Conservation (phyloP, 1,140 invertebrate genomes). For the Drusus annulatus region DNA sequence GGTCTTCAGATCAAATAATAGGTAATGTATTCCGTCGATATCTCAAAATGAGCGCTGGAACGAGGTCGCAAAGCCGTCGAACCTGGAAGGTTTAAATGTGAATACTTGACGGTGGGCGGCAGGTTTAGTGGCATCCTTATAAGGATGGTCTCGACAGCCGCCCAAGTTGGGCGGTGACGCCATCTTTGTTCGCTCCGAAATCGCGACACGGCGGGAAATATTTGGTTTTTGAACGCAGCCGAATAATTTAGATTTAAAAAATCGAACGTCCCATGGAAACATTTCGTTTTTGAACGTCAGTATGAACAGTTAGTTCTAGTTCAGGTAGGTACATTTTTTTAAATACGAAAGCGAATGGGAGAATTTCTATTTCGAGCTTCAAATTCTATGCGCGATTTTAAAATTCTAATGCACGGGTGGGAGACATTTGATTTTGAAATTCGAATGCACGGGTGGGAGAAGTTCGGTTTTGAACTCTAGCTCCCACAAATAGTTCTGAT, state of each 20-base stretch:
- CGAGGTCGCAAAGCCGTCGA: conserved; percentile 25
- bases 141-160: conserved; percentile 23
- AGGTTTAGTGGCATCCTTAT: conserved; percentile 31
- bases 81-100: conserved; percentile 30
- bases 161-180: conserved; percentile 14
- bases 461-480: no score
- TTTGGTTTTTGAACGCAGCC: no score
- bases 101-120: conserved; percentile 16
- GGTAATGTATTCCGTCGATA: conserved; percentile 9
- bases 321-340: no score
- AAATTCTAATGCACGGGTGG: no score
- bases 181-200: conserved; percentile 18
- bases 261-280: no score
- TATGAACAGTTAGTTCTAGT: no score
- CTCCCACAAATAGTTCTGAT: background rate
- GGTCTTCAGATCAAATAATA: background rate
- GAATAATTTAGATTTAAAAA: no score
- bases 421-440: background rate
- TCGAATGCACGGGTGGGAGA: no score
- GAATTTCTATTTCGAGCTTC: no score
- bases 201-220: background rate
- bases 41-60: conserved; percentile 11
- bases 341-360: no score
- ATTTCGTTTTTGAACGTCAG: no score
- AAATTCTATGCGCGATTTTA: no score